These are phyloP conservation scores for Syrmaticus mikado DNA, from an alignment of 2,113 vertebrate genomes.

Conservation along the genomic window DNA sequence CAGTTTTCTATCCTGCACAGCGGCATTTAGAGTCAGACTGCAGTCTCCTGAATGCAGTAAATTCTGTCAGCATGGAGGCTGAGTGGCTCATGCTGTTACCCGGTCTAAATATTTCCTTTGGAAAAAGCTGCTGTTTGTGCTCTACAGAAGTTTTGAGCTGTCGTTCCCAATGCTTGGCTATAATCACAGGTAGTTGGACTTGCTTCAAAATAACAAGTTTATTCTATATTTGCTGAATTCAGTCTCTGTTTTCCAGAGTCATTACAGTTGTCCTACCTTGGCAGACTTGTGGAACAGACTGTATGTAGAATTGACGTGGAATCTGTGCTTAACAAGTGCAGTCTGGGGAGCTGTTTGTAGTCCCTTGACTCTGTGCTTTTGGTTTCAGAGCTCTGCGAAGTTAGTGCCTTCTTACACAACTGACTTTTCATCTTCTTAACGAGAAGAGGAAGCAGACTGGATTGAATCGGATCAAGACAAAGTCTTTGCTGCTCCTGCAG, in stretches of 20 bases:
- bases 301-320: background rate
- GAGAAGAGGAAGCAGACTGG: conserved; percentile 8
- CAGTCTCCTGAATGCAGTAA: conserved; percentile 34
- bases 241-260: background rate
- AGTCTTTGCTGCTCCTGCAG: conserved; percentile 21
- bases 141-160: background rate
- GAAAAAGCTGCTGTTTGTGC: background rate
- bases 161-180: background rate
- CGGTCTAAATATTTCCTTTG: background rate
- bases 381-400: background rate
- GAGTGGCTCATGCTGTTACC: background rate
- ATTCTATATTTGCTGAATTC: background rate
- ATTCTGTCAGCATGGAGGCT: conserved; percentile 19
- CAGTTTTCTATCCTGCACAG: conserved; percentile 22
- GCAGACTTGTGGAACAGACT: background rate
- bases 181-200: background rate
- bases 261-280: background rate
- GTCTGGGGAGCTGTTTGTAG: conserved; percentile 12
- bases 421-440: conserved; percentile 36
- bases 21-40: conserved; percentile 38
- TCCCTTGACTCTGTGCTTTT: background rate
- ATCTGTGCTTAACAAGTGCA: background rate
- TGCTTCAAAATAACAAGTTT: background rate
- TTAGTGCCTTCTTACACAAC: background rate
- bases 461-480: conserved; percentile 1